A percentile compares a stretch with the other conserved stretches of the same genome.
Conservation (phyloP, 92 coral and sea anemone genomes). For the Pocillopora meandrina region DNA sequence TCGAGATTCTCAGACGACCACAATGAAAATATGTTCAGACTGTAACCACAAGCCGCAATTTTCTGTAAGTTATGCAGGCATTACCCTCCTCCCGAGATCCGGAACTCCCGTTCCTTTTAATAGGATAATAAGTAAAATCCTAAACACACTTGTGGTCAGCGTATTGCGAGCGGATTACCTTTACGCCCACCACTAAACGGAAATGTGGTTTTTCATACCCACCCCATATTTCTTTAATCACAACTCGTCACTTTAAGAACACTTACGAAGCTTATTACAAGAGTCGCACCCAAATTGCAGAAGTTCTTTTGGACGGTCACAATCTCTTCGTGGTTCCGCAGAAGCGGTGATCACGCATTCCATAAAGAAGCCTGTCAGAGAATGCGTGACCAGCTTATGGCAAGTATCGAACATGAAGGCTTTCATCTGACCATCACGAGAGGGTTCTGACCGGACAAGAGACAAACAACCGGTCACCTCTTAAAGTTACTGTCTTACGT, state of each 20-base stretch:
- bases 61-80: not conserved
- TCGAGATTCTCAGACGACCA: not conserved
- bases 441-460: too few species aligned
- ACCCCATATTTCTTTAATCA: not conserved
- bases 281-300: not conserved
- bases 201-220: not conserved
- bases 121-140: not conserved
- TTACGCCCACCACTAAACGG: not conserved
- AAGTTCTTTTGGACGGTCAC: not conserved
- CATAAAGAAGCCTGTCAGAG: not conserved
- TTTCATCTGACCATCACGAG: not conserved
- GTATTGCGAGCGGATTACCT: not conserved
- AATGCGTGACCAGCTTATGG: not conserved
- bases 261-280: not conserved
- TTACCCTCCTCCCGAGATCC: not conserved
- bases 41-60: not conserved
- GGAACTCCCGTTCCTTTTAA: not conserved
- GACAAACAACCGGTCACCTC: too few species aligned
- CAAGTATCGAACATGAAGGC: not conserved
- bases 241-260: not conserved
- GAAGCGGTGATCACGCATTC: not conserved
- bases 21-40: not conserved
- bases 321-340: not conserved
- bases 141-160: not conserved
- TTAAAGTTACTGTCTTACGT: too few species aligned